Evolutionary conservation across 2,888 invertebrate genomes (phyloP), one percentile per base, ranked within the genome.

Genomic region (Amiota minor): DNA sequence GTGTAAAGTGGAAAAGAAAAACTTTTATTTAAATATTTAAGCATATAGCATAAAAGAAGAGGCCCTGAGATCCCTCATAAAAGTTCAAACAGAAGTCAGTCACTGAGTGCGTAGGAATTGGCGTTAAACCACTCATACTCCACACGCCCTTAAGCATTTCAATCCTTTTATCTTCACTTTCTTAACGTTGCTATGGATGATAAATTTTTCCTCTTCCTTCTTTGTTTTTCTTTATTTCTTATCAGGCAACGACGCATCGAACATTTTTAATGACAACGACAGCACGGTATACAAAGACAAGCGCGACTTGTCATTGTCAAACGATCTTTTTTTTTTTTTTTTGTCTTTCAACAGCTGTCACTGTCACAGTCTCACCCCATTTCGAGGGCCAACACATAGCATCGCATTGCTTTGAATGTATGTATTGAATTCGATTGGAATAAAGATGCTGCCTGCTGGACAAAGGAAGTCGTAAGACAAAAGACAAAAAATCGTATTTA

Each of bases 381-480:
- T 53, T 53, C 53, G 53, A 50, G 50, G 50, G 2, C 59, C 20
- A 20, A 1, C 59, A 18, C 16, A 59, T 2, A 10, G 9, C 9
- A 1, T 35, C 35, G 6, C 35, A 35, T 35, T 6, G 35, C 35
- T 35, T 35, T 35, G 4, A 35, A 35, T 35, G 35, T 1, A 35
- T 35, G 35, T 1, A 35, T 35, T 35, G 35, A 8, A 35, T 6
- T 35, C 35, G 35, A 35, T 35, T 35, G 35, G 35, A 35, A 35
- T 35, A 8, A 35, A 35, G 35, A 35, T 35, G 35, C 35, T 35
- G 18, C n/a, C 18, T 9, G 16, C 11, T 20, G 20, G 59, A 59
- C 59, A 59, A 59, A 59, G 11, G 59, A 59, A 59, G 59, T 20
- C 59, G 18, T 59, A 20, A 59, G 20, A 59, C 59, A 59, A 59